Percentiles rank a stretch among this genome's conserved stretches.
Evolutionary conservation across 2,797 vertebrate species (phyloP).

Genomic region (Mormyrus proboscirostris): DNA sequence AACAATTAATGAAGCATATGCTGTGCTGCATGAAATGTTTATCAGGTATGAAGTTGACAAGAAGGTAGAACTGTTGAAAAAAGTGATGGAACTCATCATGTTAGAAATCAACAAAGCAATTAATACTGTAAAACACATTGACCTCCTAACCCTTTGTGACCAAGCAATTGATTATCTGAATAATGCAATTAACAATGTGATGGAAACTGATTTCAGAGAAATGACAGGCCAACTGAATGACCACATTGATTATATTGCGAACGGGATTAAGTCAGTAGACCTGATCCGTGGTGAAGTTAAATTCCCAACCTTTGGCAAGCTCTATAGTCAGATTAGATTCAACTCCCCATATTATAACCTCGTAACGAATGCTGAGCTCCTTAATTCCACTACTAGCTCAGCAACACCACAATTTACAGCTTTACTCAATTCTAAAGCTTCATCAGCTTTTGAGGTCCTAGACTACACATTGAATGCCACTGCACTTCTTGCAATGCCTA

Average conservation of each 20-base stretch:
- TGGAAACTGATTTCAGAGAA: constrained; percentile 67
- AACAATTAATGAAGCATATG: constrained; percentile 59
- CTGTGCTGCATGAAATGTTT: constrained; percentile 62
- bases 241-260: constrained; percentile 60
- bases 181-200: constrained; percentile 60
- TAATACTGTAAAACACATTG: constrained; percentile 58
- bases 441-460: constrained; percentile 64
- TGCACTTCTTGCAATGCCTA: constrained; percentile 60
- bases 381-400: constrained; percentile 65
- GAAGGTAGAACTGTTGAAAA: constrained; percentile 65
- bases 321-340: constrained; percentile 71
- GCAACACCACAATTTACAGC: constrained; percentile 66
- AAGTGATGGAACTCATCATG: constrained; percentile 66
- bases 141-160: constrained; percentile 61
- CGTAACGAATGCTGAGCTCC: constrained; percentile 61
- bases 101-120: constrained; percentile 70
- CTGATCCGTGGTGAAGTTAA: constrained; percentile 59
- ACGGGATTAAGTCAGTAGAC: constrained; percentile 70
- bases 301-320: constrained; percentile 80
- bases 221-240: constrained; percentile 66
- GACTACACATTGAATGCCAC: constrained; percentile 69
- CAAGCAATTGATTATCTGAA: constrained; percentile 56
- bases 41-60: constrained; percentile 70
- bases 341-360: constrained; percentile 72
- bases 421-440: constrained; percentile 64